phyloP scores from a whole-genome alignment of 2,888 invertebrate genomes.

The Dendrolimus pini region DNA sequence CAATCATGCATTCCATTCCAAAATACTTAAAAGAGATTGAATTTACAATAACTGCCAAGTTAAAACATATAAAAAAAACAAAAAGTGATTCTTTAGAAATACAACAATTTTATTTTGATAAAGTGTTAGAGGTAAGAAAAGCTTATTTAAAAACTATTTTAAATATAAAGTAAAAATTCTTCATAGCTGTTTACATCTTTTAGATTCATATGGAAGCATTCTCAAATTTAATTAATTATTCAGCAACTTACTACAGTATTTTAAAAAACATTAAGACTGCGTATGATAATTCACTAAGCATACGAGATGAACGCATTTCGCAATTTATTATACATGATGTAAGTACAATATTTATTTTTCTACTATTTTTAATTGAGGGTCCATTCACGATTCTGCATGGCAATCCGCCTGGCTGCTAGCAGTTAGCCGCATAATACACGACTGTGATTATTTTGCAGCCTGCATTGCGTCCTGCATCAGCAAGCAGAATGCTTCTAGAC shows the following conservation, averaged over 20 bases:
- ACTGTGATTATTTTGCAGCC: no score
- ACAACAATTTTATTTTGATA: constrained; percentile 44
- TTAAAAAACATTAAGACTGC: constrained; percentile 50
- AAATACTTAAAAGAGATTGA: constrained; percentile 52
- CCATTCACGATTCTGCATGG: no score
- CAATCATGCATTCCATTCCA: constrained; percentile 19
- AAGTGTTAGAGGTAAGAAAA: constrained; percentile 40
- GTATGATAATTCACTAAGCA: constrained; percentile 51
- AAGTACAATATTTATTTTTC: constrained; percentile 22
- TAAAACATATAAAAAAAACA: constrained; percentile 35
- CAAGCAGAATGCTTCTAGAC: no score
- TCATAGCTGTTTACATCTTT: constrained; percentile 10
- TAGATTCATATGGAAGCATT: constrained; percentile 61
- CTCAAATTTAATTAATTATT: constrained; percentile 36
- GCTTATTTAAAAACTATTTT: background rate
- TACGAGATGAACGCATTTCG: constrained; percentile 53
- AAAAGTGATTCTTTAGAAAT: constrained; percentile 40
- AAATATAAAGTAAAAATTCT: no score
- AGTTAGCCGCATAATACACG: no score
- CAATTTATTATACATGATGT: constrained; percentile 59
- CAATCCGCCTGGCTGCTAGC: no score
- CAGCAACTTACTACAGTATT: constrained; percentile 49
- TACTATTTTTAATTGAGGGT: no score
- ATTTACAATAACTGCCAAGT: constrained; percentile 27
- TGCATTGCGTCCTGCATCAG: no score